Percentiles rank a stretch among this genome's conserved stretches.
These are phyloP conservation scores for Lycophotia porphyrea DNA, from an alignment of 2,888 invertebrate genomes.

Conservation along the genomic window DNA sequence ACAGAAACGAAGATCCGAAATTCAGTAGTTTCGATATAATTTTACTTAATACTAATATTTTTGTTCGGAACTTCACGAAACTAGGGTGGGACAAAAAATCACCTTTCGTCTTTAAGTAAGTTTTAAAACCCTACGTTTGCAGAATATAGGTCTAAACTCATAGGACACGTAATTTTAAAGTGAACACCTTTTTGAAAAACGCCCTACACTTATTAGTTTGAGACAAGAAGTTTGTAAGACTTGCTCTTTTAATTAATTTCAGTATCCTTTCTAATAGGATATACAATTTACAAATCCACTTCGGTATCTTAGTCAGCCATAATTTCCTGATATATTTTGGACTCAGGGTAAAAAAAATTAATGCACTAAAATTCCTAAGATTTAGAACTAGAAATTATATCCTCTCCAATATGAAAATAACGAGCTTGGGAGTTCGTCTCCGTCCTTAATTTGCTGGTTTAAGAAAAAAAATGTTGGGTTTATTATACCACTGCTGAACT, in stretches of 20 bases:
- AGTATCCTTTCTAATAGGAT: background rate
- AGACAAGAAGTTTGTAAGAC: background rate
- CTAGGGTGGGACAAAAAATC: too few species aligned
- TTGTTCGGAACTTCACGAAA: too few species aligned
- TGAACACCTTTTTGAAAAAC: too few species aligned
- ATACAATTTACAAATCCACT: slow-evolving; percentile 14
- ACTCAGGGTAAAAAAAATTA: slow-evolving; percentile 69
- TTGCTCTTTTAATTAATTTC: background rate
- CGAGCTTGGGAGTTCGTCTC: slow-evolving; percentile 80
- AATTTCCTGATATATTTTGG: slow-evolving; percentile 58
- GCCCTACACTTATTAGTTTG: too few species aligned
- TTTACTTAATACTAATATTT: too few species aligned
- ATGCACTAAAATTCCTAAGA: slow-evolving; percentile 56
- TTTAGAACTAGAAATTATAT: slow-evolving; percentile 40
- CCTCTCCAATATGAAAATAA: slow-evolving; percentile 62
- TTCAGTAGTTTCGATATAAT: too few species aligned
- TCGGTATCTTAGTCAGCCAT: slow-evolving; percentile 36
- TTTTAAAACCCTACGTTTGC: too few species aligned
- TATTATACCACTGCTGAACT: slow-evolving; percentile 43
- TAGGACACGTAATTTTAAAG: too few species aligned
- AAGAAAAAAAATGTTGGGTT: slow-evolving; percentile 49
- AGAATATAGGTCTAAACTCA: too few species aligned
- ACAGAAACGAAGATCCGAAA: too few species aligned
- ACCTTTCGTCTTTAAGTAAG: too few species aligned
- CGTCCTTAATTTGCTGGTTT: slow-evolving; percentile 79